Conservation (phyloP, 1,140 invertebrate genomes). For the Pristionchus pacificus region DNA sequence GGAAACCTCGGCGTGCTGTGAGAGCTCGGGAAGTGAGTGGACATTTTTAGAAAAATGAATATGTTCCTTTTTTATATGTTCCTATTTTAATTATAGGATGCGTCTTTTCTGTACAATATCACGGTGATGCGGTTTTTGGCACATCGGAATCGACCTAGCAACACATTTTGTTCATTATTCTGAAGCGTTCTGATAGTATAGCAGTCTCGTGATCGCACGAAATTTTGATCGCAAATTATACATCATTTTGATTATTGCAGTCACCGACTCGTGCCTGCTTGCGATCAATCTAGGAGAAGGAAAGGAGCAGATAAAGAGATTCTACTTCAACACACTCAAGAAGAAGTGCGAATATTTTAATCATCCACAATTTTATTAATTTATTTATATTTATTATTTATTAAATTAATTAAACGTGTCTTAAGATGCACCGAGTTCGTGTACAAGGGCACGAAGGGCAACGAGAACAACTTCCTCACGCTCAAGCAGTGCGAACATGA, state of each 20-base stretch:
- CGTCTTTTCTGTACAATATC: slow-evolving; percentile 11
- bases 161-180: slow-evolving; percentile 3
- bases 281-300: slow-evolving; percentile 49
- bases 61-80: no score
- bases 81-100: neutral
- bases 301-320: slow-evolving; percentile 40
- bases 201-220: no score
- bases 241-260: no score
- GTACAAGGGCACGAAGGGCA: slow-evolving; percentile 51
- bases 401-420: no score
- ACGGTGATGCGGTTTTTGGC: no score
- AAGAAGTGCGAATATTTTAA: slow-evolving; percentile 4
- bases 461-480: slow-evolving; percentile 56
- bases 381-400: no score
- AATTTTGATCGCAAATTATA: no score
- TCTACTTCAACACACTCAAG: slow-evolving; percentile 52
- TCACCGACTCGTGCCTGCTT: slow-evolving; percentile 46
- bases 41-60: no score
- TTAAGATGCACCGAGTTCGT: slow-evolving; percentile 48
- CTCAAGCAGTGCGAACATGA: slow-evolving; percentile 41
- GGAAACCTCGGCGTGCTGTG: slow-evolving; percentile 39
- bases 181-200: no score
- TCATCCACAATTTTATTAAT: neutral
- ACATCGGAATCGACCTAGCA: neutral
- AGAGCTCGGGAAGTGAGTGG: slow-evolving; percentile 40